A percentile compares a stretch with the other conserved stretches of the same genome.
Evolutionary conservation across 2,888 invertebrate species (phyloP).

Genomic region (Margaritifera margaritifera): DNA sequence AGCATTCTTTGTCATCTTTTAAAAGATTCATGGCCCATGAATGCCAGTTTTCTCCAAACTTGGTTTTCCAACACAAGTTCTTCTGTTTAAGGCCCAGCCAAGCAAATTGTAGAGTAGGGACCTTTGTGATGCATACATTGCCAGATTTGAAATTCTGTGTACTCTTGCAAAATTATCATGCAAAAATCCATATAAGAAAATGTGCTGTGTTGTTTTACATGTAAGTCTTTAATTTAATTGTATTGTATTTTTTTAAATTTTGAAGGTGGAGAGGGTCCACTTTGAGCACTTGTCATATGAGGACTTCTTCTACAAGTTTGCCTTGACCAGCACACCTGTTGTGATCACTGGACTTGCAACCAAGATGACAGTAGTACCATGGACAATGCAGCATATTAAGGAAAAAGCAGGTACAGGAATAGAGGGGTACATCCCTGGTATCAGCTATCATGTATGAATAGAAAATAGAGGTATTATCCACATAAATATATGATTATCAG

Average conservation of each 20-base stretch:
- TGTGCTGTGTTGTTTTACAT: too few relatives aligned
- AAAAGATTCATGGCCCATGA: too few relatives aligned
- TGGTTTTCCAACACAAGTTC: too few relatives aligned
- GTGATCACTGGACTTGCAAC: constrained; percentile 53
- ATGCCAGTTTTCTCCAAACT: too few relatives aligned
- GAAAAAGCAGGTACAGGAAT: constrained; percentile 46
- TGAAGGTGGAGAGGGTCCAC: constrained; percentile 53
- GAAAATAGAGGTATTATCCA: too few relatives aligned
- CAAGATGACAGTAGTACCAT: constrained; percentile 45
- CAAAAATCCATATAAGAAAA: too few relatives aligned
- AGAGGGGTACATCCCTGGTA: too few relatives aligned
- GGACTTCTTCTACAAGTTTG: constrained; percentile 50
- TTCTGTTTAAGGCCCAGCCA: background rate
- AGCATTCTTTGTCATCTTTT: too few relatives aligned
- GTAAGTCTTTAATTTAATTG: background rate
- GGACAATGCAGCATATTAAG: constrained; percentile 56
- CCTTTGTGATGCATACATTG: too few relatives aligned
- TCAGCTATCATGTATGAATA: too few relatives aligned
- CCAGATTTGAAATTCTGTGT: background rate
- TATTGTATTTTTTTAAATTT: background rate
- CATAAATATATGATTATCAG: too few relatives aligned
- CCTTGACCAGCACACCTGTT: constrained; percentile 47
- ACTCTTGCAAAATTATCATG: background rate
- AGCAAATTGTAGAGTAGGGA: too few relatives aligned
- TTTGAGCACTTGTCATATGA: constrained; percentile 37